These are phyloP conservation scores for Clunio marinus DNA, from an alignment of 2,888 invertebrate genomes.

Conservation along the genomic window DNA sequence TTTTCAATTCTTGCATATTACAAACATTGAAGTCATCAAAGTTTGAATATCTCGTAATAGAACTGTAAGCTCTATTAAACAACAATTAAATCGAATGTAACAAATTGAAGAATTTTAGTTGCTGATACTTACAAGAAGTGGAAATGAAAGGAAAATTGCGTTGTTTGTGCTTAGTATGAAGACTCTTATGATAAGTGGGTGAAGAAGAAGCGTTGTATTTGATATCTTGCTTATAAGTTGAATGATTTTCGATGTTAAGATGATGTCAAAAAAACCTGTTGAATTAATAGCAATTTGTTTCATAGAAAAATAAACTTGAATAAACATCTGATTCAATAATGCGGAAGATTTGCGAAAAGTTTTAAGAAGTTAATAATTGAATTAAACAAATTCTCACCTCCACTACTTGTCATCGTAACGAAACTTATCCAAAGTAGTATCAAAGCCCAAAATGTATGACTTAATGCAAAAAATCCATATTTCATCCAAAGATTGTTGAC, in stretches of 20 bases:
- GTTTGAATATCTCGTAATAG: too few relatives aligned
- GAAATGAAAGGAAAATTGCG: constrained; percentile 52
- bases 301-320: too few relatives aligned
- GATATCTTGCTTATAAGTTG: constrained; percentile 57
- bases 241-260: constrained; percentile 51
- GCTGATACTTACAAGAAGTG: constrained; percentile 53
- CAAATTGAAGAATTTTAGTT: too few relatives aligned
- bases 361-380: too few relatives aligned
- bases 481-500: constrained; percentile 41
- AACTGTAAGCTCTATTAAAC: not conserved
- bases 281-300: constrained; percentile 32
- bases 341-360: too few relatives aligned
- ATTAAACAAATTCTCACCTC: not conserved
- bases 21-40: too few relatives aligned
- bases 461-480: constrained; percentile 49
- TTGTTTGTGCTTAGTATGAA: constrained; percentile 53
- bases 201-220: constrained; percentile 56
- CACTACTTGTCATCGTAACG: not conserved
- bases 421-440: constrained; percentile 51
- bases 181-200: constrained; percentile 53
- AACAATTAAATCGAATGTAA: not conserved
- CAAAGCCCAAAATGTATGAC: constrained; percentile 52
- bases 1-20: too few relatives aligned
- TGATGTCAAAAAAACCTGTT: constrained; percentile 51
- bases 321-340: too few relatives aligned